A percentile compares a stretch with the other conserved stretches of the same genome.
Evolutionary conservation across 2,113 vertebrate species (phyloP).

Genomic region (Tiliqua scincoides): DNA sequence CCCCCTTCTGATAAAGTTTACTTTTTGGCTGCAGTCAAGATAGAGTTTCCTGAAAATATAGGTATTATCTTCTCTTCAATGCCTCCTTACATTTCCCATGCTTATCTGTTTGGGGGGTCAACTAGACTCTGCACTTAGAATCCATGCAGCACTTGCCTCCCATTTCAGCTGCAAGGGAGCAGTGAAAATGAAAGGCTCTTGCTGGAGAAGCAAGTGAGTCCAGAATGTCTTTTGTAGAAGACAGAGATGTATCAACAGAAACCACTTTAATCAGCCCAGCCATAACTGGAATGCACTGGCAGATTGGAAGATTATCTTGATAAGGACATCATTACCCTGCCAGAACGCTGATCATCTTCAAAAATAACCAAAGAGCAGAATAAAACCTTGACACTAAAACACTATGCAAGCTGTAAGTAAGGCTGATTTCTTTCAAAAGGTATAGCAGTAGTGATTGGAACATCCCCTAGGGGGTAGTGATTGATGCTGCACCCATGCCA

Average conservation of each 20-base stretch:
- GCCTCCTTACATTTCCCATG: conserved; percentile 58
- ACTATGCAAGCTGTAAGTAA: no score
- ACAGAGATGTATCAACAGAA: conserved; percentile 41
- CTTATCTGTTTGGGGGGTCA: conserved; percentile 48
- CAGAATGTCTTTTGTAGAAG: conserved; percentile 43
- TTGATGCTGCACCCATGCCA: neutral
- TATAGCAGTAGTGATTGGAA: neutral
- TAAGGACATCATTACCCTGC: conserved; percentile 25
- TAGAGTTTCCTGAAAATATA: conserved; percentile 65
- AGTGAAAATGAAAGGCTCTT: conserved; percentile 29
- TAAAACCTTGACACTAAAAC: neutral
- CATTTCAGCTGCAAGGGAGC: neutral
- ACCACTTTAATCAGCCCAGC: conserved; percentile 51
- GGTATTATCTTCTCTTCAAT: conserved; percentile 65
- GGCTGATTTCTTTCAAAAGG: neutral
- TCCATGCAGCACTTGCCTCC: conserved; percentile 53
- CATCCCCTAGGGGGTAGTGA: neutral
- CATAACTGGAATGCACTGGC: conserved; percentile 37
- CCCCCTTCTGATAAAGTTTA: conserved; percentile 63
- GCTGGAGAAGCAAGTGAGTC: neutral
- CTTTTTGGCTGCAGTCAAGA: conserved; percentile 45
- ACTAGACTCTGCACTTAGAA: conserved; percentile 47
- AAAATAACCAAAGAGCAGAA: neutral
- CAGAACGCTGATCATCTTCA: conserved; percentile 48
- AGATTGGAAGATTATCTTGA: conserved; percentile 36